These are phyloP conservation scores for Agelas oroides DNA, from an alignment of 37 sponge, comb jelly and placozoan species.

Conservation along the genomic window DNA sequence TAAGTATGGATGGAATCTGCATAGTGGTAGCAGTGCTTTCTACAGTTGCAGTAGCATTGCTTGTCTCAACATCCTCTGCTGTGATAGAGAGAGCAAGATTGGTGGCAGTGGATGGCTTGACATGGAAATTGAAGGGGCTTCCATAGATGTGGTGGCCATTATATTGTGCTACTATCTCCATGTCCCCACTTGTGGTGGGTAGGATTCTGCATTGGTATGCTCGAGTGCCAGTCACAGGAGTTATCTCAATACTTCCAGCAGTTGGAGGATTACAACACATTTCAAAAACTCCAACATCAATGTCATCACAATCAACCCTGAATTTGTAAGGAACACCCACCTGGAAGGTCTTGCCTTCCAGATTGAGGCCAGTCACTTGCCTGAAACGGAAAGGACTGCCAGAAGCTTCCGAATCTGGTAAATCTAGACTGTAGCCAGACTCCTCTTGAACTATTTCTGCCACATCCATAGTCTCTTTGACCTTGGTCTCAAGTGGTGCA, in stretches of 20 bases:
- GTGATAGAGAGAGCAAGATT: constrained; percentile 11
- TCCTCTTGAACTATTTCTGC: too few species aligned
- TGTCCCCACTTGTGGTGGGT: constrained; percentile 13
- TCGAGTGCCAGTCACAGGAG: constrained; percentile 1
- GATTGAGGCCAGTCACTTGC: constrained; percentile 27
- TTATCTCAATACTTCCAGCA: constrained; percentile 32
- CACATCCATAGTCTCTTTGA: too few species aligned
- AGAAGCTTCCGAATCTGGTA: too few species aligned
- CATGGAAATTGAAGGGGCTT: constrained; percentile 67
- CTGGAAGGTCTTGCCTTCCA: constrained; percentile 14
- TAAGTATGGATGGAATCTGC: constrained; percentile 30
- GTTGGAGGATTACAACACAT: constrained; percentile 21
- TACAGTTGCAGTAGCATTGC: constrained; percentile 34
- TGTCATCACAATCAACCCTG: constrained; percentile 31
- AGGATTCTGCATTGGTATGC: constrained; percentile 45
- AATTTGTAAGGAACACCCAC: constrained; percentile 32
- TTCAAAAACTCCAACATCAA: constrained; percentile 50
- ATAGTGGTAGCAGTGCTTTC: constrained; percentile 18
- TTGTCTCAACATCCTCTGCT: constrained; percentile 35
- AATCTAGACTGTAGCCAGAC: too few species aligned
- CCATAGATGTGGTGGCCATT: constrained; percentile 64
- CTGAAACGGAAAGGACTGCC: not conserved
- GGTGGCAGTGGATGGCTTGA: constrained; percentile 14
- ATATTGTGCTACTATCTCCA: constrained; percentile 35
- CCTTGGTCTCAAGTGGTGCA: too few species aligned